Evolutionary conservation across 2,888 invertebrate species (phyloP).

Genomic region (Furcula furcula): DNA sequence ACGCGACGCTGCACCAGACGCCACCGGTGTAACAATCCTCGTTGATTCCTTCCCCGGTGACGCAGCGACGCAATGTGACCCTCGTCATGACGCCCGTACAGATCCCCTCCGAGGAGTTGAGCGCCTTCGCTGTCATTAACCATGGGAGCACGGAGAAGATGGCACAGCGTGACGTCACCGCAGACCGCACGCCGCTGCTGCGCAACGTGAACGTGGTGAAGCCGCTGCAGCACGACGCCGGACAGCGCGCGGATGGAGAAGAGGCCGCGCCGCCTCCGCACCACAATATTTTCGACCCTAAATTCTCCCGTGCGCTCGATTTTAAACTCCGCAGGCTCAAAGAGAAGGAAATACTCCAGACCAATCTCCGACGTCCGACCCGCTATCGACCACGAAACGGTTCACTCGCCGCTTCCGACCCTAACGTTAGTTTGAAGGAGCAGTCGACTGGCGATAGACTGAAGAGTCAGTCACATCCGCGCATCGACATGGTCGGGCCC

Average conservation of each 20-base stretch:
- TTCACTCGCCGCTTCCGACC: conserved; percentile 59
- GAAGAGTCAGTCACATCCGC: conserved; percentile 53
- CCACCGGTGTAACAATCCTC: conserved; percentile 8
- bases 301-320: conserved; percentile 87
- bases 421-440: conserved; percentile 80
- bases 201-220: conserved; percentile 58
- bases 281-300: conserved; percentile 64
- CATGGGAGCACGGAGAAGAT: conserved; percentile 26
- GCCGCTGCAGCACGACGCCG: conserved; percentile 48
- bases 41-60: background rate
- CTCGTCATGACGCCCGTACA: conserved; percentile 56
- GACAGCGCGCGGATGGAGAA: conserved; percentile 15
- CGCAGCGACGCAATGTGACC: background rate
- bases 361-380: conserved; percentile 56
- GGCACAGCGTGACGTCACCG: conserved; percentile 12
- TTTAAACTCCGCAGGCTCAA: conserved; percentile 86
- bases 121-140: conserved; percentile 58
- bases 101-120: conserved; percentile 37
- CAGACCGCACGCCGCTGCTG: conserved; percentile 19
- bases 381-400: conserved; percentile 50
- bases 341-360: conserved; percentile 76
- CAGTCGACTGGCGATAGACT: conserved; percentile 25
- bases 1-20: conserved; percentile 8
- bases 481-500: conserved; percentile 42
- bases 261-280: conserved; percentile 25